Evolutionary conservation across 2,113 vertebrate species (phyloP).

Genomic region (Deroptyus accipitrinus): DNA sequence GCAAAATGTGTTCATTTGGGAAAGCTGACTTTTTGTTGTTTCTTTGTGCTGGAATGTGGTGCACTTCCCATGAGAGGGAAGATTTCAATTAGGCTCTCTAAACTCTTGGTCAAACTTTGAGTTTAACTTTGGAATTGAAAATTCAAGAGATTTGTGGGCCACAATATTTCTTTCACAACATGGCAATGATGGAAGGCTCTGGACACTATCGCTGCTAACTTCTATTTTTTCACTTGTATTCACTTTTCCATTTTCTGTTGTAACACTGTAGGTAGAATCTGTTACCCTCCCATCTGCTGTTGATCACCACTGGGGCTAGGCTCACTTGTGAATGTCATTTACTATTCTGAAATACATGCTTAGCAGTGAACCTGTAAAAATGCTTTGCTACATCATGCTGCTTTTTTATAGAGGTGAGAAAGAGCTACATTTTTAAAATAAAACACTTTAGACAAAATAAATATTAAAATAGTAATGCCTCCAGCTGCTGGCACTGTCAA

Average conservation of each 20-base stretch:
- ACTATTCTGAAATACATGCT: constrained; percentile 12
- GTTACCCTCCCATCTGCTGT: constrained; percentile 36
- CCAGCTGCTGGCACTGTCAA: constrained; percentile 3
- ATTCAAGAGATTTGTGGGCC: background rate
- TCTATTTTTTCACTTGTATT: background rate
- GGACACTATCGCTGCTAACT: background rate
- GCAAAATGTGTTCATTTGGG: background rate
- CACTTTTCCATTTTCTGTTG: background rate
- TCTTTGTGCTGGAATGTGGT: background rate
- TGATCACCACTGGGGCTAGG: constrained; percentile 1
- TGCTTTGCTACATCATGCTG: background rate
- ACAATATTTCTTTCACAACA: background rate
- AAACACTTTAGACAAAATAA: background rate
- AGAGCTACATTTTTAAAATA: background rate
- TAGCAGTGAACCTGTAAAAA: constrained; percentile 23
- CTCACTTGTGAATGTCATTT: constrained; percentile 23
- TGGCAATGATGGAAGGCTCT: background rate
- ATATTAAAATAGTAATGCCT: constrained; percentile 43
- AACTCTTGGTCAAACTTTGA: background rate
- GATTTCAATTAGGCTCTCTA: background rate
- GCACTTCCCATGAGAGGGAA: background rate
- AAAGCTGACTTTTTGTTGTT: background rate
- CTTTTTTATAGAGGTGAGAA: background rate
- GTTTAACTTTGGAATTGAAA: background rate
- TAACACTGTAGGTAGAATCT: constrained; percentile 12